phyloP scores from a whole-genome alignment of 2,113 vertebrate genomes.

The Amblyornis subalaris region DNA sequence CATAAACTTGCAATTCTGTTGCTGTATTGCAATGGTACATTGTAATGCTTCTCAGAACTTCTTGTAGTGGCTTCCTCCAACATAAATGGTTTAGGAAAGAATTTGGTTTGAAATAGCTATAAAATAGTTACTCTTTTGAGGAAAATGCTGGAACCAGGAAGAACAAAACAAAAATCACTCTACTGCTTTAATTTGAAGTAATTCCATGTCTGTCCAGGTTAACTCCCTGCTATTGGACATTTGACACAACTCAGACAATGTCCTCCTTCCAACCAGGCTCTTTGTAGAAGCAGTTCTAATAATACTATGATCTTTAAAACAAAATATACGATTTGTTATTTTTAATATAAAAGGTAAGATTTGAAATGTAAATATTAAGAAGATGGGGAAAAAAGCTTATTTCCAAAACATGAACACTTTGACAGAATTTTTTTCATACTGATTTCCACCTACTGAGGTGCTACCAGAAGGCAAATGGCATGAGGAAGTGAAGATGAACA shows the following conservation, averaged over 20 bases:
- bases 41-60: neutral
- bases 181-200: neutral
- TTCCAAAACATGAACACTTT: neutral
- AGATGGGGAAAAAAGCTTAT: neutral
- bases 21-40: neutral
- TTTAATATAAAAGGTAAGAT: neutral
- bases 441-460: neutral
- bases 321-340: neutral
- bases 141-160: neutral
- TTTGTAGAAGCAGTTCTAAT: neutral
- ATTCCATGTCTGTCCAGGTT: neutral
- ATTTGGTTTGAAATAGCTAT: neutral
- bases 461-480: neutral
- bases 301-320: neutral
- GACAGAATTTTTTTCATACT: neutral
- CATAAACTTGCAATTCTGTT: neutral
- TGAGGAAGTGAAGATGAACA: rapidly evolving
- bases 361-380: neutral
- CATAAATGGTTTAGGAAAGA: neutral
- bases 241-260: neutral
- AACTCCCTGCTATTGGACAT: neutral
- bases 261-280: neutral
- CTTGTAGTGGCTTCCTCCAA: neutral
- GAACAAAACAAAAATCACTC: neutral
- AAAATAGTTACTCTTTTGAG: neutral